Conservation (phyloP, 64 coral and sea anemone genomes). For the Cladopsammia gracilis region DNA sequence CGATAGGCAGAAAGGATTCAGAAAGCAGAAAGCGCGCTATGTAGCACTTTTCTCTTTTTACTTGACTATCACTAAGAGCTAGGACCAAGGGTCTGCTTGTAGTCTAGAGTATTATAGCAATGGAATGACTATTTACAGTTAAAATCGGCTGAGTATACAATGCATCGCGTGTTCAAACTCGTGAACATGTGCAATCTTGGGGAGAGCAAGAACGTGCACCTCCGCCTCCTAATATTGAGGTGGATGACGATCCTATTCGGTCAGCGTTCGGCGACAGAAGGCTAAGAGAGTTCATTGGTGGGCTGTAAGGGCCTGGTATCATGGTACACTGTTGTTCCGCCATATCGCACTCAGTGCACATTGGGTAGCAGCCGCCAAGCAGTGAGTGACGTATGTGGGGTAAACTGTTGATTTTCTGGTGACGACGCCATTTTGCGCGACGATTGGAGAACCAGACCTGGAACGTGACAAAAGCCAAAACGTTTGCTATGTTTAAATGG, state of each 20-base stretch:
- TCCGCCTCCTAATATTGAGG: conserved; percentile 60
- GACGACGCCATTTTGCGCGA: conserved; percentile 97
- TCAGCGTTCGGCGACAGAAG: conserved; percentile 73
- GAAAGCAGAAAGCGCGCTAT: no score
- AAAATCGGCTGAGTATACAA: no score
- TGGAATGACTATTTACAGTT: no score
- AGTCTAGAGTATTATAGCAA: no score
- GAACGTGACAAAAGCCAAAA: background rate
- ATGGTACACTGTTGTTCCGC: conserved; percentile 88
- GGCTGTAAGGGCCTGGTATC: conserved; percentile 77
- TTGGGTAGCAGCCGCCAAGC: conserved; percentile 85
- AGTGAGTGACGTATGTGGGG: conserved; percentile 90
- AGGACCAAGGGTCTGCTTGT: no score
- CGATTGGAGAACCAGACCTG: conserved; percentile 99
- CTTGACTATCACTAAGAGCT: no score
- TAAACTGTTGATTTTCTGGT: conserved; percentile 95
- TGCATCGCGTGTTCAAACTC: conserved; percentile 2
- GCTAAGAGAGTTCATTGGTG: conserved; percentile 69
- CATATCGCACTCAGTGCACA: conserved; percentile 98
- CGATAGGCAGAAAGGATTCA: no score
- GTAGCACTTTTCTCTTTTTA: no score
- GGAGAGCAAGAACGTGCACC: conserved; percentile 44
- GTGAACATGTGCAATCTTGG: conserved; percentile 85
- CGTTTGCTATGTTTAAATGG: background rate
- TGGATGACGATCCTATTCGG: conserved; percentile 64